A percentile compares a stretch with the other conserved stretches of the same genome.
Conservation (phyloP, 2,888 invertebrate genomes). For the Agrochola lota region DNA sequence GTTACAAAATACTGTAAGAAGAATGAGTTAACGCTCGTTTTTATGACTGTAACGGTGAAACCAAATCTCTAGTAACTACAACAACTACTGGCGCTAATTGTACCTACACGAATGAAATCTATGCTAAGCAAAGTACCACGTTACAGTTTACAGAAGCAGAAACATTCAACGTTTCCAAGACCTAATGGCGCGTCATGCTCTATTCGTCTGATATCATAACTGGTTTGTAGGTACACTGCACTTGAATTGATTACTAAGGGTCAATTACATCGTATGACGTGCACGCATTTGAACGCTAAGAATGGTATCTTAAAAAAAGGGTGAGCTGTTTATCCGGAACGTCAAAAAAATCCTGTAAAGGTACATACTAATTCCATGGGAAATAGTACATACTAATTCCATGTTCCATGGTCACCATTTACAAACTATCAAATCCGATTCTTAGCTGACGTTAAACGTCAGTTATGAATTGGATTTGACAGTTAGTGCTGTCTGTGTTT, state of each 20-base stretch:
- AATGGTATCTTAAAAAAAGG: not conserved
- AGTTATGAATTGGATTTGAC: too few species aligned
- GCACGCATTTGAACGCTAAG: not conserved
- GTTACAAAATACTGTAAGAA: not conserved
- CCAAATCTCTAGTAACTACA: conserved; percentile 2
- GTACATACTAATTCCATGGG: too few species aligned
- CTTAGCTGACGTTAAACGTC: not conserved
- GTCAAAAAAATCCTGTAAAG: not conserved
- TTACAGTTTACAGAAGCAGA: not conserved
- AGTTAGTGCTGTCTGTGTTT: too few species aligned
- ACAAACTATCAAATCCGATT: not conserved
- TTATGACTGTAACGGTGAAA: conserved; percentile 32
- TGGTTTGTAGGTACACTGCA: conserved; percentile 36
- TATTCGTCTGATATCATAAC: conserved; percentile 42
- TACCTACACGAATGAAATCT: conserved; percentile 20
- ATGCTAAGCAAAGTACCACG: conserved; percentile 4
- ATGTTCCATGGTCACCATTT: too few species aligned
- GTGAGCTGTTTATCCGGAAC: not conserved
- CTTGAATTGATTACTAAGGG: conserved; percentile 39
- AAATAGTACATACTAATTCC: too few species aligned
- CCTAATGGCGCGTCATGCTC: conserved; percentile 24
- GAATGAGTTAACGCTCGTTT: not conserved
- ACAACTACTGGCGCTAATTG: conserved; percentile 16
- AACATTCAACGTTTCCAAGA: conserved; percentile 11
- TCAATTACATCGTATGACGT: conserved; percentile 21